Evolutionary conservation across 1,140 invertebrate species (phyloP), one percentile per base, ranked within the genome.

Genomic region (Arion vulgaris): DNA sequence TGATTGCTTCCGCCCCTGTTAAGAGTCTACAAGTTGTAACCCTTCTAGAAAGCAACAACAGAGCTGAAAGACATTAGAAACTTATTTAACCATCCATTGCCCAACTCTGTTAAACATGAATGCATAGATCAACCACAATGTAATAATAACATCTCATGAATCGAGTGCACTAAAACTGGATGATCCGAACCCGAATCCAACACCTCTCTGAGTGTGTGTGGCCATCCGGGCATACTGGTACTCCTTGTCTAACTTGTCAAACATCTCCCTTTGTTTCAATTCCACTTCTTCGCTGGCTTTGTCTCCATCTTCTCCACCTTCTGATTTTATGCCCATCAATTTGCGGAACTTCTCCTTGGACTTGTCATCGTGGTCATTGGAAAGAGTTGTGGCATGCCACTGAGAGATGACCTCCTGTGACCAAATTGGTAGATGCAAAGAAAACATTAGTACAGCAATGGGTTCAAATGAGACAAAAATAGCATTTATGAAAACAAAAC

Each of bases 311-410:
- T 45, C 79, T 1, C 78, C 41, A 0, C 75, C 81, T 11, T 49
- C 28, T 95, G 85, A 86, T 91, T 96, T 97, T 71, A 98, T 98
- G 62, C 98, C 98, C 97, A 99, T 98, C 17, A 99, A 93, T 85
- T 97, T 94, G 92, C 97, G 96, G 92, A 98, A 99, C 93, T 99
- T 99, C n/a, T 95, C 96, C 0, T 96, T 95, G 81, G 97, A 95
- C 93, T 96, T 95, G 62, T 96, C 97, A 93, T 98, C 97, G 49
- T 95, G 94, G 93, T 98, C 97, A 89, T 97, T 95, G 0, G 96
- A 95, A 91, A 98, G 97, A 39, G 95, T 95, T 74, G 88, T 89
- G 26, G 87, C 86, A 81, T 88, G 86, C 91, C 87, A 92, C 86
- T 89, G 88, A 49, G 82, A 85, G 74, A 86, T 82, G 45, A 80